These are phyloP conservation scores for Pocillopora meandrina DNA, from an alignment of 92 coral and sea anemone genomes.

Conservation along the genomic window DNA sequence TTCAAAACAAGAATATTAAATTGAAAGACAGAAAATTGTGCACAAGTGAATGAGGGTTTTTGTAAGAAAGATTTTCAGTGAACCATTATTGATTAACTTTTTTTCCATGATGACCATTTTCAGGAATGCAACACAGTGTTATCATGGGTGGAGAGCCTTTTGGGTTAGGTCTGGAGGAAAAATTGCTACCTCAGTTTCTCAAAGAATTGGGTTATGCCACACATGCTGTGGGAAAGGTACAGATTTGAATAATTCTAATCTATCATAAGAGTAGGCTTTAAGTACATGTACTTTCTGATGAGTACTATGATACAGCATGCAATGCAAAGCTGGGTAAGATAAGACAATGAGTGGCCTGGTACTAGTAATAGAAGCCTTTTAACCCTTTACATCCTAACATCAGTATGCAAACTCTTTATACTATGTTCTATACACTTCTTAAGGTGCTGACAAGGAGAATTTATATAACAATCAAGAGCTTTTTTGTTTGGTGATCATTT, in stretches of 20 bases:
- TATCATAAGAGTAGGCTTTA: not conserved
- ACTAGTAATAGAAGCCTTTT: too few species aligned
- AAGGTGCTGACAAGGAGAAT: too few species aligned
- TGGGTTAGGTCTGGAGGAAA: slow-evolving; percentile 78
- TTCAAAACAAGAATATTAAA: too few species aligned
- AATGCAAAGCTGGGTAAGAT: too few species aligned
- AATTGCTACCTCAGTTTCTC: slow-evolving; percentile 77
- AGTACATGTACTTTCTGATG: too few species aligned
- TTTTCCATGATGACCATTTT: not conserved
- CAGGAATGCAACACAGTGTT: slow-evolving; percentile 79
- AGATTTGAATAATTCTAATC: not conserved
- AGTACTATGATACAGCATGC: not conserved
- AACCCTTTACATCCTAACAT: too few species aligned
- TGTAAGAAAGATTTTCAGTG: not conserved
- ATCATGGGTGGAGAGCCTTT: slow-evolving; percentile 77
- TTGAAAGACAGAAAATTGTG: too few species aligned
- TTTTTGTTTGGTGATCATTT: too few species aligned
- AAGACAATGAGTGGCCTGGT: too few species aligned
- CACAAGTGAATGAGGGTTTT: not conserved
- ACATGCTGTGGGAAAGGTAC: slow-evolving; percentile 88
- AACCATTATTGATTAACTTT: not conserved
- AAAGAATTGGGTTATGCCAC: slow-evolving; percentile 79
- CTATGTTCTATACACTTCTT: too few species aligned
- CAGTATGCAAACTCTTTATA: too few species aligned
- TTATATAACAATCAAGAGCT: too few species aligned